Base-by-base conservation (phyloP, 2,888 invertebrate species). In the Girardia tigrina region DNA sequence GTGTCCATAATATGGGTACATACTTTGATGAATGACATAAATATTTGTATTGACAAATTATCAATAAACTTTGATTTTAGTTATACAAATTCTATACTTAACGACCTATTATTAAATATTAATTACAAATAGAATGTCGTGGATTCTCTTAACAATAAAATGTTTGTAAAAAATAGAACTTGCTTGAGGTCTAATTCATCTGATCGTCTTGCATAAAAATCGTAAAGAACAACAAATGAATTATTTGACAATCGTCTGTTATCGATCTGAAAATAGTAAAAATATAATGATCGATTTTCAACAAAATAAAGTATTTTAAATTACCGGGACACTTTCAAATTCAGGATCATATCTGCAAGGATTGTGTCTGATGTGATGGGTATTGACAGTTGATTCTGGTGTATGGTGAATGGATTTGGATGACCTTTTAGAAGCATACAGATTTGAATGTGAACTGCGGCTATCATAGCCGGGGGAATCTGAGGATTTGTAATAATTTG, bases 131-230 rank as follows among this genome's bases (percentile, higher is more conserved):
- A n/a, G n/a, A n/a, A n/a, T n/a, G n/a, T n/a, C n/a, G n/a, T n/a
- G n/a, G n/a, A n/a, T n/a, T n/a, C n/a, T n/a, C n/a, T n/a, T n/a
- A n/a, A n/a, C n/a, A n/a, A n/a, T n/a, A n/a, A n/a, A n/a, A n/a
- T n/a, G n/a, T n/a, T n/a, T n/a, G n/a, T n/a, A n/a, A n/a, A n/a
- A n/a, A n/a, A n/a, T n/a, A n/a, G n/a, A n/a, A 76, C 86, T 86
- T 81, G 88, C 88, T 92, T 93, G 36, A 95, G 87, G 82, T 94
- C 94, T 80, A 94, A 86, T 83, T 94, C 94, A 83, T 94, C 94
- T 75, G 90, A 90, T 85, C 94, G 93, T 76, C 94, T 88, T 0
- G 92, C 91, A 82, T 92, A 91, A 85, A 94, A 94, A 86, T 94
- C 92, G 87, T 94, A 94, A 70, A 94, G 87, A 72, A 93, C 91